A percentile compares a stretch with the other conserved stretches of the same genome.
phyloP scores from a whole-genome alignment of 1,140 invertebrate species.

The Hycleus phaleratus region DNA sequence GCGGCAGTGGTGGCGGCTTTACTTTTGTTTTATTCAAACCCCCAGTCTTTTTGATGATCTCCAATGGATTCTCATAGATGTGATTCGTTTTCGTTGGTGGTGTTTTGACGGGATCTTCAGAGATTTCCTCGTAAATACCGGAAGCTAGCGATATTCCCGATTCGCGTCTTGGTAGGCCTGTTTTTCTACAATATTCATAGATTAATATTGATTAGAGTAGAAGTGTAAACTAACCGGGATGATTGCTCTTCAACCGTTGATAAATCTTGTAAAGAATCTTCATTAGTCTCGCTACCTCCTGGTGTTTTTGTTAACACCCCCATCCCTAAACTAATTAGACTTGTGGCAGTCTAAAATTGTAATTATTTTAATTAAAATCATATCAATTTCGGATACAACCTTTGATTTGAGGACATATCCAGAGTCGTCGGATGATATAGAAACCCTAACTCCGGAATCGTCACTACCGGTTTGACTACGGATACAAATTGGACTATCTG shows the following conservation, averaged over 20 bases:
- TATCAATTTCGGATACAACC: constrained; percentile 7
- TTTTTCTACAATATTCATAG: constrained; percentile 3
- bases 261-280: constrained; percentile 30
- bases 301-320: constrained; percentile 40
- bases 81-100: constrained; percentile 18
- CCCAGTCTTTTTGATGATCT: constrained; percentile 22
- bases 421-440: constrained; percentile 33
- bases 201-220: neutral
- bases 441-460: constrained; percentile 34
- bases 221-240: neutral
- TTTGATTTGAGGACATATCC: constrained; percentile 30
- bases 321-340: constrained; percentile 37
- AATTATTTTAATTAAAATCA: no score
- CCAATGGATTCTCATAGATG: constrained; percentile 34
- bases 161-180: constrained; percentile 35
- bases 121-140: constrained; percentile 49
- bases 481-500: constrained; percentile 28
- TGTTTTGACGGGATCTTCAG: constrained; percentile 17
- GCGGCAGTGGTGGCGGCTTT: constrained; percentile 33
- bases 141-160: constrained; percentile 47
- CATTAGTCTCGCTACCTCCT: constrained; percentile 38
- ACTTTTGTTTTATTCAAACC: constrained; percentile 12
- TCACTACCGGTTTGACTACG: constrained; percentile 33
- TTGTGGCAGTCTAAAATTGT: constrained; percentile 15
- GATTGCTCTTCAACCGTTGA: constrained; percentile 5